These are phyloP conservation scores for Mythimna pallens DNA, from an alignment of 2,888 invertebrate genomes.

Conservation along the genomic window DNA sequence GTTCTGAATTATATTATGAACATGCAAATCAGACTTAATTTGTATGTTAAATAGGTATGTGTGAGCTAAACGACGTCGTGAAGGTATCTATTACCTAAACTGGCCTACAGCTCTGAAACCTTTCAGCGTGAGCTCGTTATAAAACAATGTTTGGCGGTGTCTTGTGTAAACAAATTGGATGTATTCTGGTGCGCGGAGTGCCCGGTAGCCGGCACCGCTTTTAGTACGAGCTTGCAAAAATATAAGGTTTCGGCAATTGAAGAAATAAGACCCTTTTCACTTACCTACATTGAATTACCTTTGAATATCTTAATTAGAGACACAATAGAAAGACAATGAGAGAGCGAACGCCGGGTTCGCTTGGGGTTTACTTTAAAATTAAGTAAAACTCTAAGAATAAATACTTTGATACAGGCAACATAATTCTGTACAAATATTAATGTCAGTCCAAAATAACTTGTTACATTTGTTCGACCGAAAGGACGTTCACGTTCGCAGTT, in stretches of 20 bases:
- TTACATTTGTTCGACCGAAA: not conserved
- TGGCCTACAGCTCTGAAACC: conserved; percentile 42
- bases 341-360: no score
- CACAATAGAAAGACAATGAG: no score
- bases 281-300: not conserved
- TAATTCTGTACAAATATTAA: conserved; percentile 4
- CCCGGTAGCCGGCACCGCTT: conserved; percentile 23
- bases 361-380: no score
- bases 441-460: conserved; percentile 7
- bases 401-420: not conserved
- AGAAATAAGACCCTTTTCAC: not conserved
- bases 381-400: conserved; percentile 1
- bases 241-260: conserved; percentile 16
- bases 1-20: conserved; percentile 32
- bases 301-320: no score
- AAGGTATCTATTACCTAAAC: conserved; percentile 32
- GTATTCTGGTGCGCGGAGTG: conserved; percentile 27
- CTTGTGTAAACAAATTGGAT: conserved; percentile 56
- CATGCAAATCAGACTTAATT: conserved; percentile 48
- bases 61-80: conserved; percentile 23
- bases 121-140: conserved; percentile 48
- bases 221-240: conserved; percentile 18
- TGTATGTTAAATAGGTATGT: conserved; percentile 42
- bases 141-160: conserved; percentile 44
- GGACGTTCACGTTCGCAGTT: conserved; percentile 28